Base-by-base conservation (phyloP, 92 coral and sea anemone species). In the Actinostola sp. region DNA sequence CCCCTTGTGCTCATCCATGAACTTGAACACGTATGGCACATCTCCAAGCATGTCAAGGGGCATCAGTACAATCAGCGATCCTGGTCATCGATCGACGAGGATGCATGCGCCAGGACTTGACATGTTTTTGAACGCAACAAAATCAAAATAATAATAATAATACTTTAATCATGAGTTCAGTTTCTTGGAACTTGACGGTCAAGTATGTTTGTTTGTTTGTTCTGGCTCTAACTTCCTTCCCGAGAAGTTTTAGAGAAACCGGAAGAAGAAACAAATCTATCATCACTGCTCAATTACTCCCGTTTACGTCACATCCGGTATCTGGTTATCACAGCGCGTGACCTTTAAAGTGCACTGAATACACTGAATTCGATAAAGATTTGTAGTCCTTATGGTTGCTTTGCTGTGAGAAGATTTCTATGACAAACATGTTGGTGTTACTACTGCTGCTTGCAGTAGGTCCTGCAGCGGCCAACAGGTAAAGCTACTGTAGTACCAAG, bases 251-350 rank as follows among this genome's bases (percentile, higher is more conserved):
- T 38, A 57, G 73, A 39, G 35, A 67, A 67, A 53, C 41, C 48
- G 73, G 73, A 67, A 67, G 73, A 29, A 67, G 55, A 65, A 25
- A 14, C 4, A 0, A 16, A 42, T 0, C 38, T 25, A 5, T 42
- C 57, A 46, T 42, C 71, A 27, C 20, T 8, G 31, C 50, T 19
- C 27, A 53, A 3, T 53, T 20, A 53, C 7, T 53, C 25, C 60
- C 32, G 60, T 20, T 67, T 11, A 16, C 53, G 73, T 67, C 73
- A 67, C 57, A 27, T 67, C 59, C 73, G 73, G n/a, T 17, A 49
- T 13, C 45, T 46, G 41, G 9, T 30, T 6, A 16, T 16, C 34
- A 36, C 73, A 67, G 3, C 28, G 31, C 13, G 60, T 8, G 21
- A 45, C 25, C 24, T 12, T 8, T 10, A 6, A 44, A 24, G 41